Evolutionary conservation across 2,888 invertebrate species (phyloP), one percentile per base, ranked within the genome.

Genomic region (Microchrysa polita): DNA sequence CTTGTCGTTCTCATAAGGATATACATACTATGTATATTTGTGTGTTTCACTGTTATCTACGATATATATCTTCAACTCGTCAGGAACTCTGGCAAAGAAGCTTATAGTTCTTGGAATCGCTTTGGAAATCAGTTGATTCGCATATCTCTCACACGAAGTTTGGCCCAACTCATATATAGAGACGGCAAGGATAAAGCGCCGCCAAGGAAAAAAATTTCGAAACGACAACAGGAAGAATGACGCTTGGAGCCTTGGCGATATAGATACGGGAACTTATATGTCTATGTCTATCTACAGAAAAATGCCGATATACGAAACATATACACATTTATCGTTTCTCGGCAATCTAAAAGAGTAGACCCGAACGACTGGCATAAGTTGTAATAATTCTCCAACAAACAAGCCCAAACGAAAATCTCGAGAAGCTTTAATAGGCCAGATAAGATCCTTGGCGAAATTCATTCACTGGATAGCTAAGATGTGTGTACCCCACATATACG

Each of bases 1-100:
- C 48, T 12, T 59, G 7, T 20, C 44, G 7, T 18, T 63, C 27
- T 34, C 27, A 12, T 63, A 23, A 16, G 48, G 42, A n/a, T n/a
- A 18, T 34, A 55, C n/a, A n/a, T n/a, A n/a, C n/a, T n/a, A n/a
- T n/a, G n/a, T n/a, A n/a, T 55, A 20, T 40, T 40, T 34, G 2
- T 34, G 27, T 69, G 40, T 40, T 18, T 34, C 16, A n/a, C 18
- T 53, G 53, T 22, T 40, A 55, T 55, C 55, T 40, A 20, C 10
- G 69, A 69, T 55, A 55, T n/a, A n/a, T 55, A 69, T 69, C 69
- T 40, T 40, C 18, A 44, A 69, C 57, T 69, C 42, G 40, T 57
- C 57, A 69, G 55, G 57, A 69, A 18, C 57, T n/a, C n/a, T 57
- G 34, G 40, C 34, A 12, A 57, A 40, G 69, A 69, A 69, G 22